Evolutionary conservation across 2,113 vertebrate genomes (phyloP), one percentile per base, ranked within the genome.

Genomic region (Cephalopterus ornatus): DNA sequence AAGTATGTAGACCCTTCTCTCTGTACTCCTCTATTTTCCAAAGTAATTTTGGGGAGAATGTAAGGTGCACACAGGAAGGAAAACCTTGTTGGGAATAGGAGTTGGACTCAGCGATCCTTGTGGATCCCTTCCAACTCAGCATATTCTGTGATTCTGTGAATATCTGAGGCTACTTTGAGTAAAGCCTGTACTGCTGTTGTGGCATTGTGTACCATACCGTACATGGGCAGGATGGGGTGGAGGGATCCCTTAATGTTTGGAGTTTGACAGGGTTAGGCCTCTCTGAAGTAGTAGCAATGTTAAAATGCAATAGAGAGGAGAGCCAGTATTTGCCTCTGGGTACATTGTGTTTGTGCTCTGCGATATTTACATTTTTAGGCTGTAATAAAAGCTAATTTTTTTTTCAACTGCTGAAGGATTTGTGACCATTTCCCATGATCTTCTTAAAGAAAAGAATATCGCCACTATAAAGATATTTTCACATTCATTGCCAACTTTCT

Each of bases 381-480:
- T 47, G 41, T 56, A 95, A 93, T 82, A 88, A 78, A 95, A 94
- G 66, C 23, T 82, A 61, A 93, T 93, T 76, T 85, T 94, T 91
- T 32, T 94, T 93, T 78, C 84, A 66, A 39, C 46, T 66, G 30
- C 33, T 88, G 66, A 85, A 74, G 46, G 33, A 73, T 65, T 55
- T 91, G 32, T 73, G 65, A 59, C 41, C 37, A 6, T 65, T 90
- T 52, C 9, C 32, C 6, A 8, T 68, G 68, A 76, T 46, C 35
- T 81, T 88, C 77, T 73, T 73, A 73, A 85, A 77, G 73, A 75
- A 75, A 61, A 75, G 27, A 76, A 77, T 52, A 39, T n/a, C 74
- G 41, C 49, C 75, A n/a, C 79, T 88, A 44, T 50, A 77, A 82
- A 73, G 35, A 55, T 78, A 74, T 74, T 88, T 88, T 85, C 41